Evolutionary conservation across 2,797 vertebrate species (phyloP).

Genomic region (Melopsittacus undulatus): DNA sequence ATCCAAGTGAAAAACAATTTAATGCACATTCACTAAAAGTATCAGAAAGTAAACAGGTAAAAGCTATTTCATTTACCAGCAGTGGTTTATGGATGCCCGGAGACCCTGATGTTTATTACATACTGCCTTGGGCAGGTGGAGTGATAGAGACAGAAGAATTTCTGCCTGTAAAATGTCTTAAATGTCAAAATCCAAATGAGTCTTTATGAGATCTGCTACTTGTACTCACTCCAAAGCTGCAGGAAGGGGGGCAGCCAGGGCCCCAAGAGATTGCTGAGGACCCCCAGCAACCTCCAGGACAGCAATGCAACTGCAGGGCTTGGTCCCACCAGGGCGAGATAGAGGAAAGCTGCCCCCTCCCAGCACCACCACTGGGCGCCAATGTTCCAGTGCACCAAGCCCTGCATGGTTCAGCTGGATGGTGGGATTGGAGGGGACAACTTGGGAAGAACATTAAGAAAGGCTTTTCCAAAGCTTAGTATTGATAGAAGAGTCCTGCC

Average conservation of each 20-base stretch:
- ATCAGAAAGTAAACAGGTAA: background rate
- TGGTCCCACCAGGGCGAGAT: background rate
- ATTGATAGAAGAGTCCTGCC: background rate
- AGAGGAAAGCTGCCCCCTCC: background rate
- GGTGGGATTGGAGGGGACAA: background rate
- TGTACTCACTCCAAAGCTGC: rapidly evolving
- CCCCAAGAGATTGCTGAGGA: background rate
- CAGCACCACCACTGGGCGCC: background rate
- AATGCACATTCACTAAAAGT: background rate
- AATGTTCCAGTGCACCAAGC: rapidly evolving
- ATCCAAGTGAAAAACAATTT: background rate
- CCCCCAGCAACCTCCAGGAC: background rate
- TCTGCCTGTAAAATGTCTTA: background rate
- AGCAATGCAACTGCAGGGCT: background rate
- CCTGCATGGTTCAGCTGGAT: rapidly evolving
- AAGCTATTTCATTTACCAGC: background rate
- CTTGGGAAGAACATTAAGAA: background rate
- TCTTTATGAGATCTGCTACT: background rate
- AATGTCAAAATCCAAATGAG: background rate
- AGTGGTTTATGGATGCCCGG: background rate
- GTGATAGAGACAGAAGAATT: background rate
- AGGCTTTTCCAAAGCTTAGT: background rate
- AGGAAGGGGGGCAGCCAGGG: background rate
- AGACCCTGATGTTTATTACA: background rate
- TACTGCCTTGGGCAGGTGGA: background rate